These are phyloP conservation scores for Pristionchus exspectatus DNA, from an alignment of 2,888 invertebrate genomes.

Conservation along the genomic window DNA sequence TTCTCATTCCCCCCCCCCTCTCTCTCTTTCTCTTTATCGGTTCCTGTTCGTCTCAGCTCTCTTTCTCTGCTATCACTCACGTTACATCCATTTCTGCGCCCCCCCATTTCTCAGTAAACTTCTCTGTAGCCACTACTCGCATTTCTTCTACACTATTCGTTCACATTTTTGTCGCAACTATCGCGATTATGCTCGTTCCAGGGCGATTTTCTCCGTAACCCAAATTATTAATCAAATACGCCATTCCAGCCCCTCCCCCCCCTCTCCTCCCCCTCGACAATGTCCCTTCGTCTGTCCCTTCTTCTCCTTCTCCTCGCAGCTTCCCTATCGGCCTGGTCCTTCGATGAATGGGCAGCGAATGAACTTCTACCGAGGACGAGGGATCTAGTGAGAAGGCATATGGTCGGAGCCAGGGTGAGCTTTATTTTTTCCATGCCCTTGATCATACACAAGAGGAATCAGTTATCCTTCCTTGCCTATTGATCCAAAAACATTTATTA, in stretches of 20 bases:
- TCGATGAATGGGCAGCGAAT: constrained; percentile 50
- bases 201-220: no score
- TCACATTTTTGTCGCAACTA: background rate
- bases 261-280: background rate
- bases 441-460: no score
- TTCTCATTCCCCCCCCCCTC: background rate
- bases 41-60: background rate
- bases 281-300: constrained; percentile 34
- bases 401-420: constrained; percentile 47
- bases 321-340: constrained; percentile 1
- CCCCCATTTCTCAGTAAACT: background rate
- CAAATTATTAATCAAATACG: background rate
- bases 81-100: background rate
- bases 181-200: no score
- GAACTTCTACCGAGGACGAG: constrained; percentile 20
- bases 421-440: no score
- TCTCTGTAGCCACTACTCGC: no score
- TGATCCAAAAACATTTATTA: no score
- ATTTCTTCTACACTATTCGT: background rate
- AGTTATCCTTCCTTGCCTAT: no score
- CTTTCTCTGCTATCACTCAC: background rate
- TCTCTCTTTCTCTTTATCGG: background rate
- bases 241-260: background rate
- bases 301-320: background rate
- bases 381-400: constrained; percentile 44